Base-by-base conservation (phyloP, 2,797 vertebrate genomes). In the Coendou prehensilis region DNA sequence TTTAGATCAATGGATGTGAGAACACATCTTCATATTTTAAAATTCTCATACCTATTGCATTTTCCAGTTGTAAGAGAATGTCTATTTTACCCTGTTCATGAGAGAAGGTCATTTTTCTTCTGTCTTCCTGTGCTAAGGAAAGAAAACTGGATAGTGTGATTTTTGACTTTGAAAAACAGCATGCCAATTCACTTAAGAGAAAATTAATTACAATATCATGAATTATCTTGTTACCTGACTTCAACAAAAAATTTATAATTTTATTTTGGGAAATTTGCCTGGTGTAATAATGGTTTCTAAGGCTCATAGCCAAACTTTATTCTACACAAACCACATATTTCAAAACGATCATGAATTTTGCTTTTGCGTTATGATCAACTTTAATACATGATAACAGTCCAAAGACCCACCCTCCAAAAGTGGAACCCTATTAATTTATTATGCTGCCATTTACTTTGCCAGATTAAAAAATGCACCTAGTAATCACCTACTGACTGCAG, bases 331-430 rank as follows among this genome's bases (percentile, higher is more conserved):
- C 8, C 18, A 7, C 30, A 5, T 41, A 14, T 63, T 67, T 83
- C 23, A 22, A 80, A 67, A 5, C 50, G 59, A 64, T 50, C 56
- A 37, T 30, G 30, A 11, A 7, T 52, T 85, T 54, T 6, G 50
- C 52, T 54, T 94, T 14, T 63, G 8, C 3, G 0, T 33, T 7
- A 0, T 9, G 56, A 14, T n/a, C n/a, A 45, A 4, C 7, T 0
- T 28, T 23, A n/a, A 64, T 59, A 33, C n/a, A 1, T 37, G 14
- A 4, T 22, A 4, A 13, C 6, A 56, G 7, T 78, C 67, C 54
- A 45, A 30, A 71, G 13, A 15, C n/a, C 52, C 2, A 83, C 47
- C 6, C 59, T 15, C 3, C 20, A 41, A 54, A 61, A 64, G 26
- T 8, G 1, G 33, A 30, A 33, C 78, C 6, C 1, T 63, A 17